phyloP scores from a whole-genome alignment of 2,797 vertebrate species.

The Micromesistius poutassou region DNA sequence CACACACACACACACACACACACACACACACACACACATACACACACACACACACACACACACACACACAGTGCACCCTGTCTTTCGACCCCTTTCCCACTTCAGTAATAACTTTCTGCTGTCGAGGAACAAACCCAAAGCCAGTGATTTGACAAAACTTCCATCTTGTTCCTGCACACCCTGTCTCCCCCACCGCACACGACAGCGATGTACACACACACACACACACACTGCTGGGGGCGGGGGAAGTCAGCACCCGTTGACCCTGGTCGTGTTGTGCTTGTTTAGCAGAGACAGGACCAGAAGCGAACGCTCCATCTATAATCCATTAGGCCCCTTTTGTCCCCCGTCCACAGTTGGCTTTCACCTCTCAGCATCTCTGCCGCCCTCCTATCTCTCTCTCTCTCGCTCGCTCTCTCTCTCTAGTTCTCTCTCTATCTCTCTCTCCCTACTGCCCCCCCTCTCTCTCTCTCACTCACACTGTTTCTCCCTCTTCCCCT shows the following conservation, averaged over 20 bases:
- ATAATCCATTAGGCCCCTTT: slow-evolving; percentile 71
- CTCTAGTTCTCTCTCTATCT: background rate
- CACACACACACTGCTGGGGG: slow-evolving; percentile 15
- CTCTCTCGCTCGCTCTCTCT: background rate
- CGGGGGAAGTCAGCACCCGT: slow-evolving; percentile 24
- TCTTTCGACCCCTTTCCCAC: background rate
- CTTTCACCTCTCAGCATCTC: slow-evolving; percentile 47
- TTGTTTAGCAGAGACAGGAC: slow-evolving; percentile 64
- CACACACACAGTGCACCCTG: background rate
- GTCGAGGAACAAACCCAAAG: background rate
- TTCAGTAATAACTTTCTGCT: background rate
- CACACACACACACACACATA: slow-evolving; percentile 5
- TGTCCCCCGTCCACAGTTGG: slow-evolving; percentile 63
- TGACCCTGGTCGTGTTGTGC: slow-evolving; percentile 47
- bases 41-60: slow-evolving; percentile 3
- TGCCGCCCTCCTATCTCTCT: background rate
- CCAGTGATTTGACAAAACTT: background rate
- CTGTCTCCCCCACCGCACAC: background rate
- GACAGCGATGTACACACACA: background rate
- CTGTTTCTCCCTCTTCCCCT: background rate
- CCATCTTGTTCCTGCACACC: background rate
- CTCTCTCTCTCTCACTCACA: background rate
- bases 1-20: slow-evolving; percentile 13
- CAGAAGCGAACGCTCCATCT: slow-evolving; percentile 54
- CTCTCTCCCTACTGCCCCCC: background rate